A percentile compares a stretch with the other conserved stretches of the same genome.
Evolutionary conservation across 2,113 vertebrate genomes (phyloP).

Genomic region (Fukomys damarensis): DNA sequence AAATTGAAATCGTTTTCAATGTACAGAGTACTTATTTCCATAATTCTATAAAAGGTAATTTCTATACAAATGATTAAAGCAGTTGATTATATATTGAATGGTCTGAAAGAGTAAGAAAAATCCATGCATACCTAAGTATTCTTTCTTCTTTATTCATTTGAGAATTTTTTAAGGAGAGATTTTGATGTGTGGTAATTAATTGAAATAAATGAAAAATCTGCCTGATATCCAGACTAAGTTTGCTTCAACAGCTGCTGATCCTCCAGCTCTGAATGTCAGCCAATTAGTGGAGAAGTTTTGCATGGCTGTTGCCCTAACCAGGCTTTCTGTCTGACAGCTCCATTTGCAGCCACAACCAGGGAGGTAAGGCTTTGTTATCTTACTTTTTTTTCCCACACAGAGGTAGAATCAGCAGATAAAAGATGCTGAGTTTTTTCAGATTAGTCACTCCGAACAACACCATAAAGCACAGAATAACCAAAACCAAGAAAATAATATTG

Average conservation of each 20-base stretch:
- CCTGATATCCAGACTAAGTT: constrained; percentile 68
- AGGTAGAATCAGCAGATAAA: constrained; percentile 45
- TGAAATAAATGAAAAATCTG: constrained; percentile 78
- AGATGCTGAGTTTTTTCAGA: not conserved
- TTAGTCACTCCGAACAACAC: not conserved
- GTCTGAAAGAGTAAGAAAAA: not conserved
- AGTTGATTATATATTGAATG: not conserved
- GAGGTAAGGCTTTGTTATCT: not conserved
- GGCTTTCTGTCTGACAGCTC: constrained; percentile 59
- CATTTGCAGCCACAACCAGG: constrained; percentile 47
- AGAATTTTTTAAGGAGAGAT: constrained; percentile 48
- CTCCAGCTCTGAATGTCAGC: constrained; percentile 70
- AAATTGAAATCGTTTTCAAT: not conserved
- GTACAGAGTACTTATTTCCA: not conserved
- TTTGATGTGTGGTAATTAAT: constrained; percentile 78
- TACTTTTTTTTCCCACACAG: not conserved
- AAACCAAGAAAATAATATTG: not conserved
- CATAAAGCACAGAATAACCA: no score
- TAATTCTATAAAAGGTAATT: constrained; percentile 45
- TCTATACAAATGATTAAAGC: constrained; percentile 16
- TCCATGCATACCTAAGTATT: constrained; percentile 22
- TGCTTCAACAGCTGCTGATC: constrained; percentile 72
- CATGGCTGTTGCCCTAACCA: constrained; percentile 48
- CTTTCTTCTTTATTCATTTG: constrained; percentile 55
- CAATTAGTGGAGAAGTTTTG: constrained; percentile 70